Percentiles rank a stretch among this genome's conserved stretches.
Conservation (phyloP, 2,888 invertebrate genomes). For the Macrosoma leucophasiata region DNA sequence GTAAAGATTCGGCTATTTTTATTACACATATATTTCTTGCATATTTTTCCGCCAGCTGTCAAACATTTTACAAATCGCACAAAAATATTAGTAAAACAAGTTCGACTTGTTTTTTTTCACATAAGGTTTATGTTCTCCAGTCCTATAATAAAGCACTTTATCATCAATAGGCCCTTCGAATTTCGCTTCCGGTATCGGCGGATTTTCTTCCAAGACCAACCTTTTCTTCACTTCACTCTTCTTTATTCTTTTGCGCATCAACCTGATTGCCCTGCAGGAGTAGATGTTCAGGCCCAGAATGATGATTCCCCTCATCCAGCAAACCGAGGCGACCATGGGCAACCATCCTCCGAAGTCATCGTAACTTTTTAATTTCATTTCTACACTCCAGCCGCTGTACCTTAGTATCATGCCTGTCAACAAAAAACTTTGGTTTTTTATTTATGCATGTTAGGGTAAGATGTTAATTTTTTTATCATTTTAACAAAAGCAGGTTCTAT, state of each 20-base stretch:
- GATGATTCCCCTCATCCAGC: constrained; percentile 50
- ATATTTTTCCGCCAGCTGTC: too few relatives aligned
- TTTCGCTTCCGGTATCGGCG: constrained; percentile 42
- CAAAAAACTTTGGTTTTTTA: too few relatives aligned
- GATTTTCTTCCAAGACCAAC: constrained; percentile 27
- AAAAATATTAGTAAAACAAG: too few relatives aligned
- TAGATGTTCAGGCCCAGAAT: constrained; percentile 44
- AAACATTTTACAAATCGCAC: too few relatives aligned
- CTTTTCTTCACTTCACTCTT: constrained; percentile 36
- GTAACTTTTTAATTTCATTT: constrained; percentile 35
- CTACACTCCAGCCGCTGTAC: constrained; percentile 55
- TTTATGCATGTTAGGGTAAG: too few relatives aligned
- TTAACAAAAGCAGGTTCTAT: too few relatives aligned
- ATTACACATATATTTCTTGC: too few relatives aligned
- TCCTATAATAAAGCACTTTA: constrained; percentile 36
- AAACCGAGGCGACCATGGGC: constrained; percentile 41
- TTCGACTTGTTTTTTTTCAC: constrained; percentile 18
- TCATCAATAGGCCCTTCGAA: constrained; percentile 18
- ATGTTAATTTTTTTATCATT: too few relatives aligned
- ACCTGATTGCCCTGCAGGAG: constrained; percentile 34
- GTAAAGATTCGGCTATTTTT: too few relatives aligned
- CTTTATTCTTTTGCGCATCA: constrained; percentile 31
- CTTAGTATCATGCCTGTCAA: constrained; percentile 54
- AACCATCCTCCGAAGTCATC: constrained; percentile 57
- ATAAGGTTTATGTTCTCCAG: constrained; percentile 36